These are phyloP conservation scores for Drosophila ustulata DNA, from an alignment of 2,888 invertebrate genomes.

Conservation along the genomic window DNA sequence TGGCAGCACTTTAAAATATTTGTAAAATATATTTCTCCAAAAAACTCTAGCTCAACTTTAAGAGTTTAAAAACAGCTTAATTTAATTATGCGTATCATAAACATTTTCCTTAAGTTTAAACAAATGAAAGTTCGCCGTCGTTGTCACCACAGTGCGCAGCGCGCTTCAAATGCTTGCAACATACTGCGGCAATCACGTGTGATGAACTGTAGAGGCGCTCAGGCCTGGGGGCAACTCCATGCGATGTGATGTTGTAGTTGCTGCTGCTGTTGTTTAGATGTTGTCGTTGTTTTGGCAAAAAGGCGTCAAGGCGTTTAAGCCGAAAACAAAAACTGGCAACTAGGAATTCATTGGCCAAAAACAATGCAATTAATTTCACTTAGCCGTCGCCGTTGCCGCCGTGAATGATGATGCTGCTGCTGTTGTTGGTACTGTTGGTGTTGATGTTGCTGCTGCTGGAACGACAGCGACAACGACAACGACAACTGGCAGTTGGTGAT, in stretches of 20 bases:
- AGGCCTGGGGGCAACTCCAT: constrained; percentile 31
- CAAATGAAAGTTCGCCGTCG: background rate
- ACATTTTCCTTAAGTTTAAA: too few species aligned
- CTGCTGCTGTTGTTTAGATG: constrained; percentile 45
- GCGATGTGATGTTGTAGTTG: constrained; percentile 2
- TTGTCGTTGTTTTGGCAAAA: constrained; percentile 57
- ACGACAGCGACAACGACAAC: constrained; percentile 45
- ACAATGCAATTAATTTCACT: constrained; percentile 84
- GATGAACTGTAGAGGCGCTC: constrained; percentile 56
- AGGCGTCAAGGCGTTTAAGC: constrained; percentile 78
- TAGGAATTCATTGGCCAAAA: constrained; percentile 82
- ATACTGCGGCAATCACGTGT: constrained; percentile 64
- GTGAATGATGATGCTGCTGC: constrained; percentile 64
- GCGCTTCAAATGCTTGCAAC: constrained; percentile 51
- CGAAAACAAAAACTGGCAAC: constrained; percentile 77
- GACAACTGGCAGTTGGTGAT: constrained; percentile 40
- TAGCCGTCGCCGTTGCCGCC: constrained; percentile 72
- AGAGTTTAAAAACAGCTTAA: too few species aligned
- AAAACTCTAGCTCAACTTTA: too few species aligned
- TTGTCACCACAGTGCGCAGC: constrained; percentile 39
- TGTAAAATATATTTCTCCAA: too few species aligned
- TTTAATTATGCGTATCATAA: too few species aligned
- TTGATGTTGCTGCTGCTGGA: constrained; percentile 50
- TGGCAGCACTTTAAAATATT: too few species aligned
- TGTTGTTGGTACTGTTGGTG: constrained; percentile 43